Conservation (phyloP, 2,797 vertebrate genomes). For the Sebastiscus albofasciatus region DNA sequence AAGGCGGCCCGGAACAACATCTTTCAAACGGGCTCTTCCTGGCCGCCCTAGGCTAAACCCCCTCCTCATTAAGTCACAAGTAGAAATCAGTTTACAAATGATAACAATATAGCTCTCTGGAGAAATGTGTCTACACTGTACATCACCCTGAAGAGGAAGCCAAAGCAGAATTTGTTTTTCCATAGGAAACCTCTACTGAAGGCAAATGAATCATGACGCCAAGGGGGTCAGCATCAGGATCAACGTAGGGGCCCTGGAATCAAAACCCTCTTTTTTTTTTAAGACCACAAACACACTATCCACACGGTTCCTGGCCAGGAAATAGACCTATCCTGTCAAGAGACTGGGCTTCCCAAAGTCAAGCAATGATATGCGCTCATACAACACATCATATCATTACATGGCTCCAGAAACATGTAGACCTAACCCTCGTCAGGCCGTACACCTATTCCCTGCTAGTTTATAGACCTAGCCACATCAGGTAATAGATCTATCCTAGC, state of each 20-base stretch:
- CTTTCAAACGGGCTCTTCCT: conserved; percentile 63
- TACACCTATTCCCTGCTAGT: conserved; percentile 52
- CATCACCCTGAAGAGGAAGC: conserved; percentile 88
- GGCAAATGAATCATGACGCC: conserved; percentile 86
- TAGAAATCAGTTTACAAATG: conserved; percentile 86
- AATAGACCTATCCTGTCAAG: conserved; percentile 55
- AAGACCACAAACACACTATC: conserved; percentile 74
- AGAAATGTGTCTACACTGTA: conserved; percentile 88
- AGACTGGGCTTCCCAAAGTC: conserved; percentile 59
- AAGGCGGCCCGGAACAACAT: conserved; percentile 70
- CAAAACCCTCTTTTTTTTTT: conserved; percentile 76
- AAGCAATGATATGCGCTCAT: conserved; percentile 46
- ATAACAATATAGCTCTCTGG: conserved; percentile 86
- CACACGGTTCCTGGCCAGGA: conserved; percentile 54
- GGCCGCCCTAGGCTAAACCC: conserved; percentile 76
- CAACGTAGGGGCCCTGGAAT: conserved; percentile 81
- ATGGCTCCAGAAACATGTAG: conserved; percentile 51
- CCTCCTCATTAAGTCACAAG: conserved; percentile 82
- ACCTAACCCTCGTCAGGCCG: conserved; percentile 48
- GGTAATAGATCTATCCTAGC: conserved; percentile 81
- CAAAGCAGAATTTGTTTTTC: conserved; percentile 89
- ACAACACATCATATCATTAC: conserved; percentile 50
- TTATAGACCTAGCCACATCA: conserved; percentile 59
- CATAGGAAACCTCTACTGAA: conserved; percentile 91
- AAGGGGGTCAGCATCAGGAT: conserved; percentile 79